Conservation (phyloP, 2,113 vertebrate genomes). For the Zapus hudsonius region DNA sequence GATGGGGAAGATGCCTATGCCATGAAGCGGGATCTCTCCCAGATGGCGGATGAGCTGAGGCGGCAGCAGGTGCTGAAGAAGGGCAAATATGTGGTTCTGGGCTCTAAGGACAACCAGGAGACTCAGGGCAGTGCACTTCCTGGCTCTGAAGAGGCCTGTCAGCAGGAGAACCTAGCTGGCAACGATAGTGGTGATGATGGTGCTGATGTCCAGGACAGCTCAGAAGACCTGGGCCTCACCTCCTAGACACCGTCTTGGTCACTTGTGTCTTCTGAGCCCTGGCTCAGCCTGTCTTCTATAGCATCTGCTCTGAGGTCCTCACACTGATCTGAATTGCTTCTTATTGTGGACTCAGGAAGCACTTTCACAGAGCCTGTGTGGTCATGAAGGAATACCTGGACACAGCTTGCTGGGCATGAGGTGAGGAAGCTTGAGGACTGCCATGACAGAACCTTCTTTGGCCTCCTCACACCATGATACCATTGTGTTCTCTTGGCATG, state of each 20-base stretch:
- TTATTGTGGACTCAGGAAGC: background rate
- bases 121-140: background rate
- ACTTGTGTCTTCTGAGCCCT: background rate
- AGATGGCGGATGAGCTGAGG: background rate
- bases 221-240: background rate
- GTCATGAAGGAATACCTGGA: background rate
- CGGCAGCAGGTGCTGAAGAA: background rate
- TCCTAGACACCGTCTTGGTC: background rate
- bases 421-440: background rate
- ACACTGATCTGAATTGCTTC: background rate
- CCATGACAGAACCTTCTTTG: background rate
- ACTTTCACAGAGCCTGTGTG: background rate
- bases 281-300: slow-evolving; percentile 15
- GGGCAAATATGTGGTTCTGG: background rate
- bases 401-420: background rate
- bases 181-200: background rate
- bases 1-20: background rate
- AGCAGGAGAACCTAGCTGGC: background rate
- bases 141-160: background rate
- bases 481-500: background rate
- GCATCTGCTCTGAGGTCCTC: background rate
- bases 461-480: background rate
- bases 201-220: background rate
- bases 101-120: background rate
- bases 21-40: background rate